Percentiles rank a stretch among this genome's conserved stretches.
These are phyloP conservation scores for Parnassius apollo DNA, from an alignment of 2,888 invertebrate genomes.

Conservation along the genomic window DNA sequence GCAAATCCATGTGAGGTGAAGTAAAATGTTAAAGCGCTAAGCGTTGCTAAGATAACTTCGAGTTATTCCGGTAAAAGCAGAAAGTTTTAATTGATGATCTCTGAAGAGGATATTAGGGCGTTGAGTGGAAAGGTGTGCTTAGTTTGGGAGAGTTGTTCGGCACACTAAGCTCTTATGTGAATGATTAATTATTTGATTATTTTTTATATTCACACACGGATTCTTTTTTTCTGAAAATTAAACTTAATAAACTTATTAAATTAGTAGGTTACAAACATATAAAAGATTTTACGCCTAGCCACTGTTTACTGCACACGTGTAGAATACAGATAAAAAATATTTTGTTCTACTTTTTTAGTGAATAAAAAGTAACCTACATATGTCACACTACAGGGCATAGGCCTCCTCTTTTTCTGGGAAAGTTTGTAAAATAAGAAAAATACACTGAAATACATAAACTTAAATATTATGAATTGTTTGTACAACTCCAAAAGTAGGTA, in stretches of 20 bases:
- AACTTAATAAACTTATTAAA: background rate
- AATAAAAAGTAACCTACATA: too few relatives aligned
- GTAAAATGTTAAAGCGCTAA: slow-evolving; percentile 36
- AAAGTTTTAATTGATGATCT: slow-evolving; percentile 60
- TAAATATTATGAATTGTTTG: background rate
- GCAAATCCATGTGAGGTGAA: slow-evolving; percentile 30
- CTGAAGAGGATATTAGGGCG: slow-evolving; percentile 32
- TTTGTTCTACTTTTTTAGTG: too few relatives aligned
- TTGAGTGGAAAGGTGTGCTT: slow-evolving; percentile 29
- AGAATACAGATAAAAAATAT: too few relatives aligned
- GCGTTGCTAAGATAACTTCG: slow-evolving; percentile 44
- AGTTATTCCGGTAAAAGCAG: slow-evolving; percentile 43
- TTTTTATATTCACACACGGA: too few relatives aligned
- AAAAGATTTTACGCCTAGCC: too few relatives aligned
- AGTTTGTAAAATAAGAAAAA: background rate
- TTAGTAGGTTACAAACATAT: too few relatives aligned
- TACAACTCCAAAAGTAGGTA: background rate
- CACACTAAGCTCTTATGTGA: slow-evolving; percentile 19
- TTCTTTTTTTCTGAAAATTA: background rate
- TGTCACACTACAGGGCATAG: too few relatives aligned
- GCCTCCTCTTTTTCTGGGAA: too few relatives aligned
- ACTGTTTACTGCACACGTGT: too few relatives aligned
- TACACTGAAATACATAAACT: background rate
- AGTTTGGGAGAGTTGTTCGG: slow-evolving; percentile 16
- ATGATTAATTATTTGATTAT: background rate